Evolutionary conservation across 2,888 invertebrate species (phyloP).

Genomic region (Tricholauxania praeusta): DNA sequence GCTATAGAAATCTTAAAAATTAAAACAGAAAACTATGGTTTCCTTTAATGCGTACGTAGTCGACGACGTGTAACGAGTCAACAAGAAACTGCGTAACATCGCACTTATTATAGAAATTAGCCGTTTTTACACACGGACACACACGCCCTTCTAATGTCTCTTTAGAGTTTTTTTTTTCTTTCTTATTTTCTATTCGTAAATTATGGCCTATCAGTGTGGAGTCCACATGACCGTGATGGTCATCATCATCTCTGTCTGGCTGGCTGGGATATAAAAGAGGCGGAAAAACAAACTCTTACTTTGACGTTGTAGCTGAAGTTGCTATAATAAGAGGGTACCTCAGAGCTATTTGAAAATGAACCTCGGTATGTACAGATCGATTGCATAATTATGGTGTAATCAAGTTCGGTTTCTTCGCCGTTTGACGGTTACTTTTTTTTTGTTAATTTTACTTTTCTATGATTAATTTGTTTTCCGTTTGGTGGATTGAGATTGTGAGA

Average conservation of each 20-base stretch:
- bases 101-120: conserved; percentile 25
- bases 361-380: conserved; percentile 27
- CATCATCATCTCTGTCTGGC: too few species aligned
- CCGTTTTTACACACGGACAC: conserved; percentile 19
- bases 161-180: conserved; percentile 17
- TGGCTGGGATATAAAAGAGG: conserved; percentile 1
- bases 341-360: conserved; percentile 28
- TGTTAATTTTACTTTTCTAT: background rate
- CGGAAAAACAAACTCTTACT: conserved; percentile 5
- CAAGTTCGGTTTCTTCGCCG: background rate
- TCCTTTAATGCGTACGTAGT: background rate
- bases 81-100: background rate
- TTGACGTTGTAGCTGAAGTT: background rate
- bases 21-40: background rate
- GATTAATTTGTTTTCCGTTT: conserved; percentile 18
- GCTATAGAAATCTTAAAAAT: background rate
- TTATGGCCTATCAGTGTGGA: background rate
- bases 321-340: background rate
- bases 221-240: too few species aligned
- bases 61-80: background rate
- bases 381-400: conserved; percentile 40
- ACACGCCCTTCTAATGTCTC: conserved; percentile 37
- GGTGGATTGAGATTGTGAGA: background rate
- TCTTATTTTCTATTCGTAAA: background rate
- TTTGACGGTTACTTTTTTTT: conserved; percentile 5